These are phyloP conservation scores for Alauda arvensis DNA, from an alignment of 2,797 vertebrate species.

Conservation along the genomic window DNA sequence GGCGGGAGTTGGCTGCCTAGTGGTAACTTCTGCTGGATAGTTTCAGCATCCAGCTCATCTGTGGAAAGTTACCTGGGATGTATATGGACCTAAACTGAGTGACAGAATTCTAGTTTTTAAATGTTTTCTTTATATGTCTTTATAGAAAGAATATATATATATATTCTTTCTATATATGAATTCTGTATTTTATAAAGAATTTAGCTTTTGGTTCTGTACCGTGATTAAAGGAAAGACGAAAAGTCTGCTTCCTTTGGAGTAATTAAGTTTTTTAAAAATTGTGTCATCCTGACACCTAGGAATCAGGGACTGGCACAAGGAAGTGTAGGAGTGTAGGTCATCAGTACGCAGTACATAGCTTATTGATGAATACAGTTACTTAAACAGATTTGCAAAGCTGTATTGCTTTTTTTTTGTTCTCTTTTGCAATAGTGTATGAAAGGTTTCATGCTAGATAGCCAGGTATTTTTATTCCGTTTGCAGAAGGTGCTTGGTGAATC, in stretches of 20 bases:
- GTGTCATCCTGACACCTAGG: neutral
- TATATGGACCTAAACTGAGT: neutral
- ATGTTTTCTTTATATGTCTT: too few species aligned
- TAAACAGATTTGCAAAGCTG: neutral
- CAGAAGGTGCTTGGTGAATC: neutral
- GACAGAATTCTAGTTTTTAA: neutral
- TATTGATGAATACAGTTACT: neutral
- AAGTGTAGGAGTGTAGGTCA: neutral
- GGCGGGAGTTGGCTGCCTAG: neutral
- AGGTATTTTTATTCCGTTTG: neutral
- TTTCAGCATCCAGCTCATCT: neutral
- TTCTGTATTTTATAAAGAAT: too few species aligned
- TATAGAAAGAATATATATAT: too few species aligned
- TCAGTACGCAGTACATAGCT: neutral
- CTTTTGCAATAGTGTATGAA: neutral
- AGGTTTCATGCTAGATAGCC: neutral
- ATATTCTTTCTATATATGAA: too few species aligned
- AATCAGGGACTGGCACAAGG: neutral
- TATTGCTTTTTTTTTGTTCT: neutral
- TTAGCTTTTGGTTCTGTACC: neutral
- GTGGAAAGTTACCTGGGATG: neutral
- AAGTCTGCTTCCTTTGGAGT: neutral
- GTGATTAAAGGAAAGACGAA: neutral
- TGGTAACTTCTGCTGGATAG: neutral
- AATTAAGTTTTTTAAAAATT: neutral